A percentile compares a stretch with the other conserved stretches of the same genome.
Evolutionary conservation across 2,888 invertebrate species (phyloP).

Genomic region (Lasioglossum calceatum): DNA sequence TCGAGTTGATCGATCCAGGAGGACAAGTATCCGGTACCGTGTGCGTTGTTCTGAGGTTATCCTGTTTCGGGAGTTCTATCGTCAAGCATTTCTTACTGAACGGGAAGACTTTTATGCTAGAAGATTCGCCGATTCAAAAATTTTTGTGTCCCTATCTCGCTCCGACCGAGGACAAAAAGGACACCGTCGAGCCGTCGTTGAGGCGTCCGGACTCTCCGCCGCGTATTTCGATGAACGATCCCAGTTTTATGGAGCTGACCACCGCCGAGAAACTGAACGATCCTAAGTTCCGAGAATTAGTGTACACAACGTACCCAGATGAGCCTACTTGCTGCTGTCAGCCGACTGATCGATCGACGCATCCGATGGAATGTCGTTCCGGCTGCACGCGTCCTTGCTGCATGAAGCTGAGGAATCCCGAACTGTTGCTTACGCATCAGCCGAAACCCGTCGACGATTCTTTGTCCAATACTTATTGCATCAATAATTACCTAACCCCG

Average conservation of each 20-base stretch:
- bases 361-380: constrained; percentile 68
- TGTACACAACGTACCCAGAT: constrained; percentile 75
- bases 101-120: constrained; percentile 64
- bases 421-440: constrained; percentile 15
- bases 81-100: constrained; percentile 70
- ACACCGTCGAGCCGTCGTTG: constrained; percentile 38
- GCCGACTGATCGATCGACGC: constrained; percentile 43
- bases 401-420: constrained; percentile 65
- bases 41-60: constrained; percentile 70
- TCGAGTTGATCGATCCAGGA: constrained; percentile 60
- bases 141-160: constrained; percentile 12
- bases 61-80: constrained; percentile 71
- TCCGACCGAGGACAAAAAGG: background rate
- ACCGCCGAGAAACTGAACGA: constrained; percentile 79
- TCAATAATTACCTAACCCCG: constrained; percentile 41
- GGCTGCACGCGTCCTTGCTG: constrained; percentile 73
- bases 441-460: background rate
- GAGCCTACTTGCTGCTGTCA: constrained; percentile 76
- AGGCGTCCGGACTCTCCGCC: constrained; percentile 66
- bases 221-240: constrained; percentile 68
- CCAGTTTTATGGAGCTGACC: constrained; percentile 73
- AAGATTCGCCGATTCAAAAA: constrained; percentile 58
- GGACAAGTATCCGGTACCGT: constrained; percentile 69
- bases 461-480: constrained; percentile 60
- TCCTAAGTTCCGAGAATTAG: constrained; percentile 70